A percentile compares a stretch with the other conserved stretches of the same genome.
Conservation (phyloP, 2,113 vertebrate genomes). For the Psilopogon haemacephalus region DNA sequence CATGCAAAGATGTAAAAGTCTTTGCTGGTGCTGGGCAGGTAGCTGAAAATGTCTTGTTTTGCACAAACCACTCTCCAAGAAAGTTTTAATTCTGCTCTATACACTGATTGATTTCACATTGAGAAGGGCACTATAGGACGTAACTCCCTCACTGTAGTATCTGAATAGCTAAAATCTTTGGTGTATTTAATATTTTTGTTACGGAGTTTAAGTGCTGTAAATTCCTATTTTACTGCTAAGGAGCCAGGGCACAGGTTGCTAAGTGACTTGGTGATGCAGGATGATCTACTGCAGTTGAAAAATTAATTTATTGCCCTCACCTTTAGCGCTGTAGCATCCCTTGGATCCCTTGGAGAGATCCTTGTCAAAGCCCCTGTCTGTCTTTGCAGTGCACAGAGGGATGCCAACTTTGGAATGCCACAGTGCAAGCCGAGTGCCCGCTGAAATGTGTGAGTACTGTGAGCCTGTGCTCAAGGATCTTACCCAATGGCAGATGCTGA, state of each 20-base stretch:
- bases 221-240: not conserved
- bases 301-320: not conserved
- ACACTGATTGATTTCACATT: not conserved
- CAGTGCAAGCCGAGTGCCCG: slow-evolving; percentile 18
- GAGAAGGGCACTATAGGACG: not conserved
- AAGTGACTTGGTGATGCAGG: not conserved
- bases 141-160: not conserved
- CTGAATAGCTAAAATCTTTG: not conserved
- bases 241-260: fast-evolving
- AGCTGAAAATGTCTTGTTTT: not conserved
- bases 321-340: not conserved
- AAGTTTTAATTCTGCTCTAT: not conserved
- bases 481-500: not conserved
- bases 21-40: not conserved
- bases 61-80: not conserved
- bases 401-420: slow-evolving; percentile 69
- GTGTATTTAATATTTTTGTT: not conserved
- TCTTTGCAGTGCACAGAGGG: slow-evolving; percentile 69
- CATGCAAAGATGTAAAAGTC: fast-evolving
- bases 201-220: not conserved
- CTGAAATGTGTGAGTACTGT: slow-evolving; percentile 74
- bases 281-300: not conserved
- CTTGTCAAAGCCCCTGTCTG: not conserved
- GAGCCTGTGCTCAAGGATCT: too few relatives aligned
- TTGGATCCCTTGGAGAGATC: not conserved